Evolutionary conservation across 2,888 invertebrate genomes (phyloP), one percentile per base, ranked within the genome.

Genomic region (Disparrhopalites patrizii): DNA sequence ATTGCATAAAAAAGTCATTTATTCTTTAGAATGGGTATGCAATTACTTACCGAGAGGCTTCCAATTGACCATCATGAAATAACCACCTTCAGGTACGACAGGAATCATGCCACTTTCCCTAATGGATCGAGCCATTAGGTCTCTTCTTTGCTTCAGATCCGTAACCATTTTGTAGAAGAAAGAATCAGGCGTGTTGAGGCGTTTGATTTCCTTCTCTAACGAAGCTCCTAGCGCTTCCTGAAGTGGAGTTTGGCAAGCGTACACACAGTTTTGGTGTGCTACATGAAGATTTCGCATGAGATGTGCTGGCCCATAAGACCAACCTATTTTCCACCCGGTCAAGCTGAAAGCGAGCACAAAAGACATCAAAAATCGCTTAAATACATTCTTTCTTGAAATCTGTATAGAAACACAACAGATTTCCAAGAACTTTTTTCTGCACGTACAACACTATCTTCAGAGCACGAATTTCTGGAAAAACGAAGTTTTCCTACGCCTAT

Each of bases 31-130:
- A n/a, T n/a, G n/a, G n/a, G 10, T 20, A 5, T 30, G n/a, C 30
- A 52, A 23, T 43, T 30, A 57, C 47, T 80, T 78, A 87, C 88
- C 85, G 70, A 93, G 80, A 4, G 85, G 81, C 10, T 88, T 86
- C 88, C 92, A 95, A 80, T 99, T 93, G 1, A 96, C 96, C 60
- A 99, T 79, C 84, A 99, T 89, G 78, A 99, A 99, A 81, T 97
- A 99, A 0, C 99, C 98, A 2, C 94, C 96, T 75, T 98, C 93
- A 0, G 99, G 99, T 64, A 96, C 81, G 0, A 91, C 91, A 0
- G 97, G 94, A 40, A 85, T 85, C 87, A 98, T 91, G 0, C 94
- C 95, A 62, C 87, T 87, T 13, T 91, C 88, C 3, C 76, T 78
- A 27, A 93, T 81, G 68, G 90, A 85, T 75, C 87, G 85, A 0